Percentiles rank a stretch among this genome's conserved stretches.
Evolutionary conservation across 2,113 vertebrate species (phyloP).

Genomic region (Toxotes chatareus): DNA sequence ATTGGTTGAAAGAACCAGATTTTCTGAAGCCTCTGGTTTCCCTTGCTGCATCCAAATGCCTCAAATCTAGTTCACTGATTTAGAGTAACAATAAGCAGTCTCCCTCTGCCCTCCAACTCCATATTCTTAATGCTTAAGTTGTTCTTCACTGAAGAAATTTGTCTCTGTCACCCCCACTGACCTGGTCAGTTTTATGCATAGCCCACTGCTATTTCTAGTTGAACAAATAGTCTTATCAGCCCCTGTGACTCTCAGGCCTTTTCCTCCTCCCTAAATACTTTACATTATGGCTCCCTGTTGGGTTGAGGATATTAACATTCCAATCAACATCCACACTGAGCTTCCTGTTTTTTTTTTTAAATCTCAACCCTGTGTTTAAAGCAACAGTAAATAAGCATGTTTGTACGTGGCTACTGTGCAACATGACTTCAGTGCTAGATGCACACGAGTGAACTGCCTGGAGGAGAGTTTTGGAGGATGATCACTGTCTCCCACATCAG

Average conservation of each 20-base stretch:
- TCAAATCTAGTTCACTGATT: background rate
- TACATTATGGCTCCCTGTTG: conserved; percentile 50
- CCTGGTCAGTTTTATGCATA: conserved; percentile 14
- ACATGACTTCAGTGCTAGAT: background rate
- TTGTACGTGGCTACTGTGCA: background rate
- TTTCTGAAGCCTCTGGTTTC: background rate
- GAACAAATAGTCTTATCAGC: conserved; percentile 38
- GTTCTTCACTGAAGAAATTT: conserved; percentile 3
- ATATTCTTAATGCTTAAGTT: background rate
- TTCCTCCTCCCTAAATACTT: conserved; percentile 13
- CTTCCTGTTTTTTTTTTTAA: background rate
- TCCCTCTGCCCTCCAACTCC: too few relatives aligned
- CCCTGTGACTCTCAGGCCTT: conserved; percentile 38
- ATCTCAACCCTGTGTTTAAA: background rate
- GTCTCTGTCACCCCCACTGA: conserved; percentile 15
- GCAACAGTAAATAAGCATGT: background rate
- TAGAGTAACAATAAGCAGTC: background rate
- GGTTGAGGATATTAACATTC: conserved; percentile 15
- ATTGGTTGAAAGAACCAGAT: conserved; percentile 2
- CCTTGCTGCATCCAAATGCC: background rate
- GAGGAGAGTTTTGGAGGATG: background rate
- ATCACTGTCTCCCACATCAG: background rate
- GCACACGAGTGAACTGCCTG: background rate
- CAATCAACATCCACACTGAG: conserved; percentile 10
- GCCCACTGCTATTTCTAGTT: conserved; percentile 38